Conservation (phyloP, 2,888 invertebrate species). For the Oscheius sp. region DNA sequence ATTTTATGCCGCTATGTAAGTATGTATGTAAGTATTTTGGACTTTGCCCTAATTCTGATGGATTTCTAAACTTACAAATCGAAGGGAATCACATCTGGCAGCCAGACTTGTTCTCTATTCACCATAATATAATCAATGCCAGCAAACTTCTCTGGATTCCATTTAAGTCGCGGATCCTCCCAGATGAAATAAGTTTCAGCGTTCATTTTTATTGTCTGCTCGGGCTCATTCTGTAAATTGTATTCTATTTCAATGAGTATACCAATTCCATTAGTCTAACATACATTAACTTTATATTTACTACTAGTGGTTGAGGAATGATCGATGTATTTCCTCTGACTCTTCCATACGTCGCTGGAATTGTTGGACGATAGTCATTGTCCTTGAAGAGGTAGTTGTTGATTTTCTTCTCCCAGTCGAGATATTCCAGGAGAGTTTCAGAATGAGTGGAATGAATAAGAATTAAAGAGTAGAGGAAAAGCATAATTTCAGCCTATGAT, state of each 20-base stretch:
- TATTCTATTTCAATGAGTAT: no score
- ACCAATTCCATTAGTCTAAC: constrained; percentile 7
- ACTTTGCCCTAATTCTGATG: no score
- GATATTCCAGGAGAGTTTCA: neutral
- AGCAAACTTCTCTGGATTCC: constrained; percentile 24
- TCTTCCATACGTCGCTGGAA: neutral
- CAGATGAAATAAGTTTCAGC: constrained; percentile 2
- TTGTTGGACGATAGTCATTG: neutral
- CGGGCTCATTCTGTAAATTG: constrained; percentile 19
- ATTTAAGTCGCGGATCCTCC: constrained; percentile 11
- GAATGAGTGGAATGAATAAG: no score
- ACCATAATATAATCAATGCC: neutral
- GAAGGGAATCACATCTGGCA: constrained; percentile 20
- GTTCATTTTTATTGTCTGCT: constrained; percentile 9
- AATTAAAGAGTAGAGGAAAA: no score
- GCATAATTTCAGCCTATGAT: no score
- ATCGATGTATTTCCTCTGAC: no score
- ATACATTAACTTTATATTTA: constrained; percentile 13
- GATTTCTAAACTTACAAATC: no score
- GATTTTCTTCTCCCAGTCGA: neutral
- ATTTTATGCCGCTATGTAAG: no score
- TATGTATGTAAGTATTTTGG: no score
- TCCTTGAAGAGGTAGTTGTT: neutral
- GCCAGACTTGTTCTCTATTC: constrained; percentile 1
- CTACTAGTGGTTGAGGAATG: no score